Percentiles rank a stretch among this genome's conserved stretches.
Evolutionary conservation across 2,888 invertebrate genomes (phyloP).

Genomic region (Xanthia icteritia): DNA sequence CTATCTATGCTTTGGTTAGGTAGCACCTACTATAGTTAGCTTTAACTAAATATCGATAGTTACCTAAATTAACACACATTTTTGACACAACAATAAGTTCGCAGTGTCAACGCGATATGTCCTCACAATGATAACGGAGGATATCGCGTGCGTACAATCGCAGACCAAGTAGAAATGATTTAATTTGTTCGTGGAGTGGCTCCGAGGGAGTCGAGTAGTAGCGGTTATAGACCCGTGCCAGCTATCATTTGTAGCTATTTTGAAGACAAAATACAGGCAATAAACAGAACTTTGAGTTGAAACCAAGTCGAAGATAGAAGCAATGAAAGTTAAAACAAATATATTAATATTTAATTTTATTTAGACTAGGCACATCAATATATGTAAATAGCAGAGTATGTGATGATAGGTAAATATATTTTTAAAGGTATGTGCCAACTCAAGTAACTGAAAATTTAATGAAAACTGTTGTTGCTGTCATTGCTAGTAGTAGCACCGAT

Average conservation of each 20-base stretch:
- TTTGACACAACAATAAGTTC: slow-evolving; percentile 26
- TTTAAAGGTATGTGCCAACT: not conserved
- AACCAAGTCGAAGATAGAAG: not conserved
- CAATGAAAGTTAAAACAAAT: not conserved
- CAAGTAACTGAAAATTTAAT: not conserved
- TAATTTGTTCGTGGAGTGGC: slow-evolving; percentile 84
- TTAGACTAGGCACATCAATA: not conserved
- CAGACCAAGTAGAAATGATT: slow-evolving; percentile 87
- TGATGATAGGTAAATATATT: no score
- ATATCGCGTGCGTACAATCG: slow-evolving; percentile 84
- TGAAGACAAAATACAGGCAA: slow-evolving; percentile 50
- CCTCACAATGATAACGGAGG: slow-evolving; percentile 74
- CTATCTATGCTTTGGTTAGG: not conserved
- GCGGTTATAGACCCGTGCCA: slow-evolving; percentile 64
- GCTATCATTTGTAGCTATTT: slow-evolving; percentile 66
- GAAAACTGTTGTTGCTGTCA: not conserved
- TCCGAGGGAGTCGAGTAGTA: slow-evolving; percentile 75
- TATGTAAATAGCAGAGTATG: not conserved
- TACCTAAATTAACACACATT: not conserved
- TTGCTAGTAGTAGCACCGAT: not conserved
- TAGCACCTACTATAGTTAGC: not conserved
- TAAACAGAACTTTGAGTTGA: slow-evolving; percentile 47
- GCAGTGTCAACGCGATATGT: slow-evolving; percentile 61
- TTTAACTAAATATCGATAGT: not conserved
- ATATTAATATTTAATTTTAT: not conserved